These are phyloP conservation scores for Crotalus tigris DNA, from an alignment of 2,113 vertebrate genomes.

Conservation along the genomic window DNA sequence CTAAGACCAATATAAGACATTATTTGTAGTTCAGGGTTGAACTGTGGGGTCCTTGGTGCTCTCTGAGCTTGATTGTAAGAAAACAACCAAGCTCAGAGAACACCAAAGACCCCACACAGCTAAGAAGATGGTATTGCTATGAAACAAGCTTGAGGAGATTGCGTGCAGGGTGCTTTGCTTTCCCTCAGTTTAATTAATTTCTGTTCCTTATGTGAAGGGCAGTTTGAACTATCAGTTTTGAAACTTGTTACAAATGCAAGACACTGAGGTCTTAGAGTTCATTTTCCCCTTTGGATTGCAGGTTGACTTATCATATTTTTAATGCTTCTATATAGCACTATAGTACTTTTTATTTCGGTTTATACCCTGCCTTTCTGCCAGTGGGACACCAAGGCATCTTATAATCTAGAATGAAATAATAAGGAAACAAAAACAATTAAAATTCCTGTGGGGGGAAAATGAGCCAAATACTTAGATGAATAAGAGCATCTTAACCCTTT, in stretches of 20 bases:
- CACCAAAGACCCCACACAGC: background rate
- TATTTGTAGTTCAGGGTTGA: background rate
- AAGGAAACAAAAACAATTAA: background rate
- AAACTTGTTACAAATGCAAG: background rate
- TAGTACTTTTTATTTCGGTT: background rate
- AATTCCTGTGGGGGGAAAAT: background rate
- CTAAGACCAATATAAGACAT: background rate
- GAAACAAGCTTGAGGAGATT: background rate
- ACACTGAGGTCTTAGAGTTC: background rate
- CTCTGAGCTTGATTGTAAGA: background rate
- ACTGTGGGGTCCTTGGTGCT: background rate
- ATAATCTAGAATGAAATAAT: background rate
- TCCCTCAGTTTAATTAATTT: background rate
- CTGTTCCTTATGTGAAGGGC: background rate
- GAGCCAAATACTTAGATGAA: background rate
- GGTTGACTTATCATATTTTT: background rate
- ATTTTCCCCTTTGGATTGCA: background rate
- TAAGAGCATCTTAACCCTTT: background rate
- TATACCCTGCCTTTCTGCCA: background rate
- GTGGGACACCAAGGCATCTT: background rate
- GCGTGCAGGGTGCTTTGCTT: background rate
- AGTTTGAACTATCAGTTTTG: background rate
- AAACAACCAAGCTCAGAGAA: background rate
- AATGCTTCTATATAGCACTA: background rate
- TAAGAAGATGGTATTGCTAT: background rate